Conservation (phyloP, 2,797 vertebrate genomes). For the Rhinogobio ventralis region DNA sequence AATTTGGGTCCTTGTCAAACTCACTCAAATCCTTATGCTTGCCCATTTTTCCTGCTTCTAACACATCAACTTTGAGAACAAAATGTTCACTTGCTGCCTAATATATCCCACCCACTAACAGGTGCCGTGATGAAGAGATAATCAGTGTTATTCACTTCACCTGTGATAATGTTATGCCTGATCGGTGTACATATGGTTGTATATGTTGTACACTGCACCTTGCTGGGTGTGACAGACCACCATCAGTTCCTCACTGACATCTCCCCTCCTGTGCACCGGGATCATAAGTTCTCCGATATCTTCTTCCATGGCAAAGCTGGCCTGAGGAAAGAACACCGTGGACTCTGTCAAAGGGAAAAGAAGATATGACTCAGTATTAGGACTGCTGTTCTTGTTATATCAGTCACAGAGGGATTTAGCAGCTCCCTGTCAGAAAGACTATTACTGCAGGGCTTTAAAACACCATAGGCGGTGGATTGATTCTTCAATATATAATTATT, state of each 20-base stretch:
- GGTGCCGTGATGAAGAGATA: no score
- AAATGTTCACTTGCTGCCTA: no score
- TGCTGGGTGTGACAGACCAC: slow-evolving; percentile 92
- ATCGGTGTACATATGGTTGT: neutral
- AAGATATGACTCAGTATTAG: slow-evolving; percentile 39
- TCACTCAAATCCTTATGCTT: no score
- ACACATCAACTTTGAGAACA: no score
- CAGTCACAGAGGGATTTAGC: slow-evolving; percentile 35
- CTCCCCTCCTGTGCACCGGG: slow-evolving; percentile 90
- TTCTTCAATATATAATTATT: slow-evolving; percentile 51
- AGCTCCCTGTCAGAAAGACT: slow-evolving; percentile 32
- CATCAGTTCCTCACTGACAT: slow-evolving; percentile 91
- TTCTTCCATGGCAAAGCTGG: slow-evolving; percentile 84
- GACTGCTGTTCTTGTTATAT: slow-evolving; percentile 27
- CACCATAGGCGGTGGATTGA: slow-evolving; percentile 23
- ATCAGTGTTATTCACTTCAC: no score
- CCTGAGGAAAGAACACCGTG: slow-evolving; percentile 88
- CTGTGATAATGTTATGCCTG: no score
- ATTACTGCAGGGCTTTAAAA: slow-evolving; percentile 28
- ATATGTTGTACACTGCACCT: slow-evolving; percentile 75
- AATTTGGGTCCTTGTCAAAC: no score
- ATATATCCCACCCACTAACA: no score
- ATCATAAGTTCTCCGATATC: slow-evolving; percentile 89
- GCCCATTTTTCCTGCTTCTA: no score
- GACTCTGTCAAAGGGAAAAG: slow-evolving; percentile 78